Evolutionary conservation across 2,113 vertebrate species (phyloP).

Genomic region (Ailurus styani): DNA sequence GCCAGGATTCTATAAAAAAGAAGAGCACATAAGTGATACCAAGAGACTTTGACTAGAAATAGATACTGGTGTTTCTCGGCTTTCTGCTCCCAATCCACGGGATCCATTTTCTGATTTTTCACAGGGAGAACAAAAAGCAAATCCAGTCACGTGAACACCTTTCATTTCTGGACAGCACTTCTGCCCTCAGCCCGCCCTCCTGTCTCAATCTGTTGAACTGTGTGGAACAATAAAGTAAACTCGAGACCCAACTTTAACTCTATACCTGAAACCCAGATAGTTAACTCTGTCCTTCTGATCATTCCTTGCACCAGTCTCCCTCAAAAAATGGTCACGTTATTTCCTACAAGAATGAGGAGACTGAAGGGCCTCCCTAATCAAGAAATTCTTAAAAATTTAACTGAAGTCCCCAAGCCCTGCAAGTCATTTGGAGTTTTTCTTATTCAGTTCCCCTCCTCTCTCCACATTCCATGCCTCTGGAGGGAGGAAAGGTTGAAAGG

Average conservation of each 20-base stretch:
- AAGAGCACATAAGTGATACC: not conserved
- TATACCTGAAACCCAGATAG: not conserved
- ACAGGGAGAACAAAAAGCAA: not conserved
- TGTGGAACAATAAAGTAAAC: not conserved
- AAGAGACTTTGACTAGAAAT: not conserved
- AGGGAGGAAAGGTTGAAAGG: not conserved
- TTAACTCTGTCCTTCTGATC: not conserved
- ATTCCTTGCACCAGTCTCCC: not conserved
- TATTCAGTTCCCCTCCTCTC: not conserved
- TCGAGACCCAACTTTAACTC: not conserved
- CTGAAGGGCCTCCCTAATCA: not conserved
- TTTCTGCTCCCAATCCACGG: not conserved
- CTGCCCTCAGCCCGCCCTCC: not conserved
- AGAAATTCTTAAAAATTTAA: not conserved
- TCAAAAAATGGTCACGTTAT: not conserved
- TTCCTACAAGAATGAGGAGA: not conserved
- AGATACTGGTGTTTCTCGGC: not conserved
- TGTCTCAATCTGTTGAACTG: not conserved
- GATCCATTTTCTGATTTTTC: not conserved
- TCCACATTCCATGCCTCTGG: not conserved
- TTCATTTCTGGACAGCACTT: not conserved
- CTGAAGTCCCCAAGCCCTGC: not conserved
- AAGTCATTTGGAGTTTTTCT: not conserved
- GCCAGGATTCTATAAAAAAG: not conserved
- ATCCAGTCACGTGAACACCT: not conserved